Evolutionary conservation across 2,888 invertebrate genomes (phyloP).

Genomic region (Eumerus sabulonum): DNA sequence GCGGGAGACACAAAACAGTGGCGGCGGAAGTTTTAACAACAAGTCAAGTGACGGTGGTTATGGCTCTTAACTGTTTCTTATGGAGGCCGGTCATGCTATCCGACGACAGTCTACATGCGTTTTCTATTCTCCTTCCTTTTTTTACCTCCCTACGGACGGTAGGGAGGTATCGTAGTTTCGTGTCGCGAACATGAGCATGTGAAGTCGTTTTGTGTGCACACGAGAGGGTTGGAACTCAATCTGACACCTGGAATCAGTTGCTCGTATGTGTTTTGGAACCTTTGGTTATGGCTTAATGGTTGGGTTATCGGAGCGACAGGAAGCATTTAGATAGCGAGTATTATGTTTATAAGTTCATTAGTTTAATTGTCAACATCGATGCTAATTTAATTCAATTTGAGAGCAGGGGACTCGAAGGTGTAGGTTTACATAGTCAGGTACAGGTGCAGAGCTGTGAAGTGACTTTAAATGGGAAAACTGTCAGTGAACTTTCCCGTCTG

Average conservation of each 20-base stretch:
- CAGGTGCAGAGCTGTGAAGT: too few relatives aligned
- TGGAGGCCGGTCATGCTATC: conserved; percentile 57
- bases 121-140: conserved; percentile 7
- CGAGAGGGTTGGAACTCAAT: conserved; percentile 25
- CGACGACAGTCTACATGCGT: conserved; percentile 52
- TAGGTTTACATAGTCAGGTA: conserved; percentile 1
- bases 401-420: neutral
- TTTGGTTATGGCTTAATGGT: conserved; percentile 55
- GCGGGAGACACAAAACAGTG: conserved; percentile 6
- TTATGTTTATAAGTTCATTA: conserved; percentile 54
- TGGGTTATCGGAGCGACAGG: conserved; percentile 49
- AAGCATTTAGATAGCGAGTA: conserved; percentile 45
- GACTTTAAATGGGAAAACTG: too few relatives aligned
- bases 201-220: conserved; percentile 5
- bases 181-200: conserved; percentile 27
- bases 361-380: conserved; percentile 38
- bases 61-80: conserved; percentile 55
- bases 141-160: neutral
- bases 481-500: too few relatives aligned
- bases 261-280: conserved; percentile 14
- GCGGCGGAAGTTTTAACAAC: conserved; percentile 49
- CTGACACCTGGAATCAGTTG: conserved; percentile 59
- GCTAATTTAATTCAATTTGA: conserved; percentile 63
- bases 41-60: conserved; percentile 56
- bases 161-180: neutral